These are phyloP conservation scores for Xylophagus ater DNA, from an alignment of 2,888 invertebrate species.

Conservation along the genomic window DNA sequence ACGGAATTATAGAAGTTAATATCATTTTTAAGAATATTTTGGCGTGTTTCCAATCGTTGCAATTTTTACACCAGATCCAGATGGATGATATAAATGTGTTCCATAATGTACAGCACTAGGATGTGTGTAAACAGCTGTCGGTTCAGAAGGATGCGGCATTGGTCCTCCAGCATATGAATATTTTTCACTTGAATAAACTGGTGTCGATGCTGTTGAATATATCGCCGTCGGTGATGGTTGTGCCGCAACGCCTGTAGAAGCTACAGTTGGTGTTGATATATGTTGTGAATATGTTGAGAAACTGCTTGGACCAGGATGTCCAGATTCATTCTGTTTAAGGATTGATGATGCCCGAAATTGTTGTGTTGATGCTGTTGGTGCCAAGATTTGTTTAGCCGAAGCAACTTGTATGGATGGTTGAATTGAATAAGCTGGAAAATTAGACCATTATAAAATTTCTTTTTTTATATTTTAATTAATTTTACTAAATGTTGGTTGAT, in stretches of 20 bases:
- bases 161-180: not conserved
- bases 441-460: no score
- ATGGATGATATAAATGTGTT: conserved; percentile 30
- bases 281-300: conserved; percentile 12
- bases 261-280: not conserved
- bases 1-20: no score
- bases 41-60: no score
- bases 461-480: no score
- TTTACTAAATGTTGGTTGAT: no score
- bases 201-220: conserved; percentile 9
- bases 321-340: not conserved
- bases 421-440: conserved; percentile 12
- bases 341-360: conserved; percentile 5
- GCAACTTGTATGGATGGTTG: conserved; percentile 14
- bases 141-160: conserved; percentile 1
- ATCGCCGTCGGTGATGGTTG: not conserved
- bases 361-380: conserved; percentile 4
- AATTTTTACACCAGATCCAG: no score
- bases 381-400: conserved; percentile 9
- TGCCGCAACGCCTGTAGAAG: not conserved
- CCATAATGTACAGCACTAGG: conserved; percentile 31
- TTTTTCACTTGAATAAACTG: conserved; percentile 6
- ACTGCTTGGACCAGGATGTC: conserved; percentile 11
- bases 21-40: no score
- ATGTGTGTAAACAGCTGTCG: conserved; percentile 27